Conservation (phyloP, 2,113 vertebrate species). For the Erythrocercus mccallii region DNA sequence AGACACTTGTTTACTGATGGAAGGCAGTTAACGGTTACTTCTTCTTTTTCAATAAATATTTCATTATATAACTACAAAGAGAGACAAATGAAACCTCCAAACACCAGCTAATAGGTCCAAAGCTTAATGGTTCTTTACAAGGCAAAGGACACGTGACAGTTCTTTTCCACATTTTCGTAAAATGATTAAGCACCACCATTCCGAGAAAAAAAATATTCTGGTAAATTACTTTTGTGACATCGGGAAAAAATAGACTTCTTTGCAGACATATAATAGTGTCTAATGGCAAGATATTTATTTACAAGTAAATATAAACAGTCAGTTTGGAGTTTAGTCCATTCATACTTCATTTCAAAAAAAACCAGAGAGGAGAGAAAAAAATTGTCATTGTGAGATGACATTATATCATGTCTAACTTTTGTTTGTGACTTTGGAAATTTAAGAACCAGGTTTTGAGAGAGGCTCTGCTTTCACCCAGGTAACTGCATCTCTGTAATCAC, state of each 20-base stretch:
- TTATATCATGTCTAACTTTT: not conserved
- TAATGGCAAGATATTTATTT: conserved; percentile 23
- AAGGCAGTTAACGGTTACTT: not conserved
- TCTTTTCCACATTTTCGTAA: conserved; percentile 43
- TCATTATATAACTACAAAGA: conserved; percentile 22
- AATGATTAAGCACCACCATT: conserved; percentile 28
- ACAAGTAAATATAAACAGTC: conserved; percentile 4
- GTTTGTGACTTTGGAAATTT: not conserved
- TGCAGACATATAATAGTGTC: conserved; percentile 3
- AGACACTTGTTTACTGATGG: conserved; percentile 9
- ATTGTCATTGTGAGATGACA: not conserved
- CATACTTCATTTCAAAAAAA: conserved; percentile 3
- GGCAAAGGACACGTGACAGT: not conserved
- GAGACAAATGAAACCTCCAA: conserved; percentile 12
- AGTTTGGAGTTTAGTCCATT: not conserved
- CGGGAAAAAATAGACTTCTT: not conserved
- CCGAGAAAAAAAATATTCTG: conserved; percentile 26
- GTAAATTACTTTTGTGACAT: conserved; percentile 21
- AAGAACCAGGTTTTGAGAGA: not conserved
- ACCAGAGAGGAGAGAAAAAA: not conserved
- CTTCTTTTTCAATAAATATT: conserved; percentile 50
- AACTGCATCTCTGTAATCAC: not conserved
- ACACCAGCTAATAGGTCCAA: conserved; percentile 26
- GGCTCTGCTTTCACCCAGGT: not conserved
- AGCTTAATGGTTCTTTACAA: conserved; percentile 50